Conservation (phyloP, 2,797 vertebrate genomes). For the Fistularia commersonii region DNA sequence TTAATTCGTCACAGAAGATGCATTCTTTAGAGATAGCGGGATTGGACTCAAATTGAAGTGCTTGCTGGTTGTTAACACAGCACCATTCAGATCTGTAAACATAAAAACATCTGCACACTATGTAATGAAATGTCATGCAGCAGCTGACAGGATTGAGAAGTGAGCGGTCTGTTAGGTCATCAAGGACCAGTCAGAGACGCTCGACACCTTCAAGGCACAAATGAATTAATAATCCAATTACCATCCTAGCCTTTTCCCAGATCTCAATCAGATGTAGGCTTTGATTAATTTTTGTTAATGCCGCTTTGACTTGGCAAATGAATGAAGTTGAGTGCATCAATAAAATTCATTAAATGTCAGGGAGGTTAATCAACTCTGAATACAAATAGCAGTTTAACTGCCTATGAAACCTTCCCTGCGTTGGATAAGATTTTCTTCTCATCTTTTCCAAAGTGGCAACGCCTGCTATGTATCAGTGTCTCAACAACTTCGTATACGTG, state of each 20-base stretch:
- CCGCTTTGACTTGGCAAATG: conserved; percentile 16
- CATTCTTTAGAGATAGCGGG: not conserved
- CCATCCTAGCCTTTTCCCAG: conserved; percentile 26
- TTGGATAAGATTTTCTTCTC: too few relatives aligned
- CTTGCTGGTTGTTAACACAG: conserved; percentile 14
- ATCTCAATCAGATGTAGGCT: conserved; percentile 16
- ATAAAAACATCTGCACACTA: conserved; percentile 3
- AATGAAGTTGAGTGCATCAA: conserved; percentile 5
- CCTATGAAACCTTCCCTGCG: too few relatives aligned
- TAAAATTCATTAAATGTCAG: not conserved
- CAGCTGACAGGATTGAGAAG: conserved; percentile 19
- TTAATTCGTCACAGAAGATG: too few relatives aligned
- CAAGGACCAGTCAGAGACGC: conserved; percentile 57
- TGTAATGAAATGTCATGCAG: conserved; percentile 30
- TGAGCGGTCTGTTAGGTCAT: not conserved
- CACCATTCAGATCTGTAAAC: conserved; percentile 30
- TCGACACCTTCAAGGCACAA: conserved; percentile 64
- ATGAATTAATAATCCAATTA: conserved; percentile 47
- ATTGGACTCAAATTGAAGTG: conserved; percentile 6
- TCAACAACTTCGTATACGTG: too few relatives aligned
- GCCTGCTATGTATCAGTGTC: too few relatives aligned
- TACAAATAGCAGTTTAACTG: too few relatives aligned
- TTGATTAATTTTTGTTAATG: conserved; percentile 13
- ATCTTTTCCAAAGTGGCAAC: too few relatives aligned
- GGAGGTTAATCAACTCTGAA: too few relatives aligned